Evolutionary conservation across 2,113 vertebrate genomes (phyloP), one percentile per base, ranked within the genome.

Genomic region (Piaya cayana): DNA sequence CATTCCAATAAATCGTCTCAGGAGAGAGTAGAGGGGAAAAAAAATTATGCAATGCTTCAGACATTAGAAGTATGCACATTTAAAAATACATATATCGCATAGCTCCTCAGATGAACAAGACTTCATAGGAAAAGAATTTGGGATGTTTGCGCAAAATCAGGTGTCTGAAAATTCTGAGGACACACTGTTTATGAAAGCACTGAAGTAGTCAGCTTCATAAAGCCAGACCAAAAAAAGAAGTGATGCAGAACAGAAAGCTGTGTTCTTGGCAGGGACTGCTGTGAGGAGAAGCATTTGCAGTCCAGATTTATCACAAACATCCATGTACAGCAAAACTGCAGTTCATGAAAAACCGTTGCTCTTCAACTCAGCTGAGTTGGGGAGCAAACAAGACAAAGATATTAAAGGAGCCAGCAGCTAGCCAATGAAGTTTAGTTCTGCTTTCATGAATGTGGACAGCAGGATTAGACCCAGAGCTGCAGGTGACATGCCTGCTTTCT

Each of bases 181-280:
- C 82, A 58, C 47, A 53, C 63, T 94, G 88, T 95, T 96, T 95
- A 94, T 90, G 90, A 93, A 93, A 91, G 89, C 70, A 60, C 64
- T 85, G 77, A 93, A 94, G 78, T 65, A 95, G 76, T 75, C 88
- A 75, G 94, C 92, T 95, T 78, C 68, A 29, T 94, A 87, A 94
- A 86, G 68, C 67, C 93, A 94, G 91, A 89, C 95, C 94, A 96
- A 96, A 97, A 96, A 96, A 96, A 97, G 96, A 97, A 96, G 78
- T 96, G 90, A 76, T 93, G 86, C 71, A 72, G 96, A 96, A 26
- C 91, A 92, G 94, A 97, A 87, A 95, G 71, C 88, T 75, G 88
- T 94, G 68, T 34, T 94, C 90, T 92, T 95, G 96, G 91, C 95
- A 96, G 88, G 91, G 80, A 15, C 55, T 68, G 77, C 90, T 92